Base-by-base conservation (phyloP, 2,888 invertebrate genomes). In the Stenichneumon culpator region DNA sequence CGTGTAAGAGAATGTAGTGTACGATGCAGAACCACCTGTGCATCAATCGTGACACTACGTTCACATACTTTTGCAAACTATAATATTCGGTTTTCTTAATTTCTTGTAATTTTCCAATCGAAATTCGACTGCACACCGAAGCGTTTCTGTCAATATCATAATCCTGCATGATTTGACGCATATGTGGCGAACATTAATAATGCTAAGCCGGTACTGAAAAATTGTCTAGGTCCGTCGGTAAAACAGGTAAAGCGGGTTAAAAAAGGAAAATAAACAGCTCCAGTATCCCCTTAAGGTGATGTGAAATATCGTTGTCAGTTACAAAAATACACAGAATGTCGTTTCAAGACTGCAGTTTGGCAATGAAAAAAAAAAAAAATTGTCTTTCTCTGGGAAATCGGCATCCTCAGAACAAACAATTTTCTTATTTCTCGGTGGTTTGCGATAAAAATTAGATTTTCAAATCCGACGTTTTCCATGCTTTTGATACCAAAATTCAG, bases 331-430 rank as follows among this genome's bases (percentile, higher is more conserved):
- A n/a, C n/a, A n/a, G n/a, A n/a, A n/a, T n/a, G n/a, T n/a, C n/a
- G n/a, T n/a, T n/a, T n/a, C n/a, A n/a, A n/a, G n/a, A n/a, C n/a
- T n/a, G n/a, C n/a, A n/a, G 25, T 28, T 3, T 50, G 50, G n/a
- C 50, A 16, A 50, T 5, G 50, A n/a, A n/a, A 50, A 50, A 50
- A 50, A 50, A n/a, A n/a, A n/a, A 50, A 50, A 50, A 50, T 50
- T 50, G 50, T 50, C 16, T 50, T 50, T 50, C 50, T 50, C 5
- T 50, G 50, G 50, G 50, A 50, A 50, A n/a, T 50, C 50, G 50
- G 60, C 60, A 63, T 63, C 60, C 57, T 57, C 57, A 63, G 25
- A 28, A 28, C 14, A 63, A 25, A 63, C 25, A 63, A 63, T 63
- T 63, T 11, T 22, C 25, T 22, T 57, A 57, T 57, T 57, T 57